These are phyloP conservation scores for Platycnemis pennipes DNA, from an alignment of 2,888 invertebrate genomes.

Conservation along the genomic window DNA sequence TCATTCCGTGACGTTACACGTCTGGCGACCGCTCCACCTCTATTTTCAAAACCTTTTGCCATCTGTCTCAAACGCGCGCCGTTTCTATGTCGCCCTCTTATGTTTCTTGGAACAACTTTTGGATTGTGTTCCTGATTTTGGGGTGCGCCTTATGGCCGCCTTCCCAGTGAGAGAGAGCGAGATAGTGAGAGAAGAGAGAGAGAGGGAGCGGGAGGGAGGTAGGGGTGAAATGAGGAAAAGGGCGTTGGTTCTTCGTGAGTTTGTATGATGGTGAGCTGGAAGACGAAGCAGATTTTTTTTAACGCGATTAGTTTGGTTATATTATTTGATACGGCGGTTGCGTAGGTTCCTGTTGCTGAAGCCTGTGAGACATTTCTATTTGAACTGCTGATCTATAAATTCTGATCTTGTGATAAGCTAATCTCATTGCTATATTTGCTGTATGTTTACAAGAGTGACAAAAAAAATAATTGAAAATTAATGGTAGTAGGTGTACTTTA, in stretches of 20 bases:
- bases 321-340: neutral
- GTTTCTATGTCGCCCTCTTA: neutral
- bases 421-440: no score
- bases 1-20: slow-evolving; percentile 31
- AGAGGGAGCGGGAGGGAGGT: no score
- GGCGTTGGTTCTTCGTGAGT: no score
- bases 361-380: no score
- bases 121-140: slow-evolving; percentile 25
- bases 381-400: no score
- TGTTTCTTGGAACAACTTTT: slow-evolving; percentile 3
- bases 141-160: neutral
- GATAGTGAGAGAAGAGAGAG: neutral
- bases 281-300: neutral
- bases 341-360: no score
- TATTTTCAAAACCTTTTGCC: slow-evolving; percentile 36
- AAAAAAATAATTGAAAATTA: no score
- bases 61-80: slow-evolving; percentile 13
- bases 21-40: slow-evolving; percentile 11
- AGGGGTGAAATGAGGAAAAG: no score
- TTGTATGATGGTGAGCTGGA: no score
- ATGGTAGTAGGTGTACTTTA: no score
- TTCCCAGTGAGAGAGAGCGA: neutral
- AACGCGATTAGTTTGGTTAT: neutral
- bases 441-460: no score
- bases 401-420: no score